phyloP scores from a whole-genome alignment of 1,140 invertebrate species.

The Contarinia nasturtii region DNA sequence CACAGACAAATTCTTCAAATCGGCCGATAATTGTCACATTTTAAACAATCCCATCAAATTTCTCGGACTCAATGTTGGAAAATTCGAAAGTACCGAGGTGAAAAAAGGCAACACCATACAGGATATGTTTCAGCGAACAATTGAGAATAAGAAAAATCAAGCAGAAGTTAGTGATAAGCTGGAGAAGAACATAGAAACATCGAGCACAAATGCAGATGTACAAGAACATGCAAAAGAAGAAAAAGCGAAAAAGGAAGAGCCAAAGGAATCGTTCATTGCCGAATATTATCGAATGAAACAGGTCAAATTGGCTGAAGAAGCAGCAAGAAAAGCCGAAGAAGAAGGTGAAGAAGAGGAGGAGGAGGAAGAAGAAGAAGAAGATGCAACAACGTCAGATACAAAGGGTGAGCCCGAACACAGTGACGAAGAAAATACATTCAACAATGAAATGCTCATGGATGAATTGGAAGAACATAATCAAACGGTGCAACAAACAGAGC shows the following conservation, averaged over 20 bases:
- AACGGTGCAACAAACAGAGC: no score
- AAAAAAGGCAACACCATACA: conserved; percentile 29
- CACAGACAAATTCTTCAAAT: conserved; percentile 22
- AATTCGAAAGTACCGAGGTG: conserved; percentile 43
- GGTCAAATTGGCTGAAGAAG: not conserved
- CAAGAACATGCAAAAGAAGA: not conserved
- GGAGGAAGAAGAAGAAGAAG: not conserved
- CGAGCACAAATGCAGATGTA: not conserved
- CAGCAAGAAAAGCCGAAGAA: not conserved
- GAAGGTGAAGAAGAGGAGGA: not conserved
- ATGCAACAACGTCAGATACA: not conserved
- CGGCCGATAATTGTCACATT: conserved; percentile 18
- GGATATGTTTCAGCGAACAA: conserved; percentile 17
- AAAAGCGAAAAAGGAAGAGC: not conserved
- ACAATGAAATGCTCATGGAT: no score
- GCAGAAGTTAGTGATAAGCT: conserved; percentile 15
- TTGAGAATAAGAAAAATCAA: conserved; percentile 9
- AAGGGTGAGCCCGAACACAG: not conserved
- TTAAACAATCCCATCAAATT: conserved; percentile 40
- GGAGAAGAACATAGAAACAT: conserved; percentile 9
- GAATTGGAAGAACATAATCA: no score
- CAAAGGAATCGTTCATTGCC: not conserved
- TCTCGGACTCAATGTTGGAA: conserved; percentile 55
- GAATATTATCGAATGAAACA: no score
- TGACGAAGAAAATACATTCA: not conserved